Base-by-base conservation (phyloP, 1,140 invertebrate species). In the Zaprionus camerounensis region DNA sequence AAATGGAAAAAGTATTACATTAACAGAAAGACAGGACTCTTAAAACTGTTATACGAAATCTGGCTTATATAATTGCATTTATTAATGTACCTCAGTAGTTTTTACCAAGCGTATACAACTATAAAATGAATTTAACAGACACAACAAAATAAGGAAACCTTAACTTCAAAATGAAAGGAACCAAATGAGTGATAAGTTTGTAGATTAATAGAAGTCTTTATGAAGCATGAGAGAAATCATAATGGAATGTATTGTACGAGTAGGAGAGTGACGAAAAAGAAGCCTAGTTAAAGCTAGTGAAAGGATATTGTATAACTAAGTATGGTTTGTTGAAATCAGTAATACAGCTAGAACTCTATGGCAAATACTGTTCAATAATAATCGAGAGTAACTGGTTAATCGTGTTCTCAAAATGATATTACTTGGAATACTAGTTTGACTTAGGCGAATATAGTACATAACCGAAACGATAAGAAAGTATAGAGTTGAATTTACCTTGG, bases 401-500 rank as follows among this genome's bases (percentile, higher is more conserved):
- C n/a, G 64, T 72, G 44, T 53, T 38, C 44, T 44, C 41, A 71
- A 65, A 31, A 58, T 58, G 24, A 55, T 15, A 59, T 63, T 70
- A 63, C 51, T 75, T 24, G 67, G 24, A 51, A 36, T 62, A 57
- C 46, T 46, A 38, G 36, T 36, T 63, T 78, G 62, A 79, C 68
- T 66, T 67, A 76, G 36, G 61, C 72, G 61, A 55, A 71, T 70
- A 75, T 51, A 58, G 31, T 53, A 77, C 76, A 85, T 69, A 85
- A 82, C 68, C 61, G 72, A 91, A 86, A 65, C 12, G 46, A 51
- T 41, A 70, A 70, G 75, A 68, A 34, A 41, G 67, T 24, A 70
- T 77, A 62, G 58, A 82, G 46, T 80, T 66, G 66, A 82, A 82
- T 88, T 92, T 92, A 92, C 91, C 91, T 92, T 91, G 91, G 83